Percentiles rank a stretch among this genome's conserved stretches.
These are phyloP conservation scores for Leptopilina clavipes DNA, from an alignment of 1,140 invertebrate species.

Conservation along the genomic window DNA sequence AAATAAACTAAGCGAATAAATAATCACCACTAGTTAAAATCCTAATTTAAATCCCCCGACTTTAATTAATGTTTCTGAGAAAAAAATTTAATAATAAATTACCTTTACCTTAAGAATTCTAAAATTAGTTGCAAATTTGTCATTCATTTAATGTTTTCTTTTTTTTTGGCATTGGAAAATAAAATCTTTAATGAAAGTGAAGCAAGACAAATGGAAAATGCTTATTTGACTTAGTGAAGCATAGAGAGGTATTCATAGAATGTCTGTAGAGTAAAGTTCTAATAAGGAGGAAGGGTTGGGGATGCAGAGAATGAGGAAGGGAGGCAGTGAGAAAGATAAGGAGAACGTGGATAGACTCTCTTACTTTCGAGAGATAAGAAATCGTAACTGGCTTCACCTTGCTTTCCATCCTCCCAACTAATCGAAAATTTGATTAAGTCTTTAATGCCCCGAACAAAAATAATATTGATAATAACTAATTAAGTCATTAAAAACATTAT, in stretches of 20 bases:
- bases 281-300: conserved; percentile 51
- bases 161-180: too few relatives aligned
- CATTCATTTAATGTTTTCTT: too few relatives aligned
- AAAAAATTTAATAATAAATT: too few relatives aligned
- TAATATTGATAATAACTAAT: too few relatives aligned
- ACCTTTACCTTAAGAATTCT: too few relatives aligned
- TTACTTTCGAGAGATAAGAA: conserved; percentile 63
- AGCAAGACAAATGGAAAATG: not conserved
- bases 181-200: not conserved
- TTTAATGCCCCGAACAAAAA: not conserved
- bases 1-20: too few relatives aligned
- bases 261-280: conserved; percentile 17
- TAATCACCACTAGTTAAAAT: too few relatives aligned
- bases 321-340: conserved; percentile 65
- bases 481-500: too few relatives aligned
- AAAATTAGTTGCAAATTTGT: too few relatives aligned
- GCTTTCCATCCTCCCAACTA: conserved; percentile 39
- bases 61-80: too few relatives aligned
- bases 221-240: not conserved
- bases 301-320: conserved; percentile 48
- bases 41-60: too few relatives aligned
- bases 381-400: conserved; percentile 62
- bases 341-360: conserved; percentile 68
- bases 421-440: conserved; percentile 49
- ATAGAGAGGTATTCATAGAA: conserved; percentile 3